Evolutionary conservation across 1,140 invertebrate species (phyloP), one percentile per base, ranked within the genome.

Genomic region (Trichogramma pretiosum): DNA sequence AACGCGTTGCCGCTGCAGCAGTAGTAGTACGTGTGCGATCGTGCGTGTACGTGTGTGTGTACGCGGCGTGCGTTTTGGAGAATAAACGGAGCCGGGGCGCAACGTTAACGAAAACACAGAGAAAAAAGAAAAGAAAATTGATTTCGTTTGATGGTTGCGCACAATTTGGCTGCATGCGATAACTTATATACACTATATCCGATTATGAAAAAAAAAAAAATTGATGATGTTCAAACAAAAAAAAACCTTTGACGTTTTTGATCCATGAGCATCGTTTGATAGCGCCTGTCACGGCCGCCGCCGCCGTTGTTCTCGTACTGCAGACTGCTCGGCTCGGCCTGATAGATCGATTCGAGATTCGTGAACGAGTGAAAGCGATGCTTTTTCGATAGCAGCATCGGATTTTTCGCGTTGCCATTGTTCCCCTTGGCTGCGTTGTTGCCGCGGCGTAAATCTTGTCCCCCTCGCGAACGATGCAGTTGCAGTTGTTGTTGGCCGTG

Each of bases 351-450:
- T 30, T 64, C 64, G 11, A 35, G 30, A 50, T 61, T 65, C 4
- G 57, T 52, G 24, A 65, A 63, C 3, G 64, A 65, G 23, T 66
- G 57, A 17, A 64, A 60, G 0, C 63, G 54, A 26, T 65, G 61
- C 11, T 56, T 49, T 7, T 61, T 46, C 26, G 28, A 46, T 3
- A 46, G 14, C 18, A 38, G 45, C 7, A 36, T 16, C 1, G 5
- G 8, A 36, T 51, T 22, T 54, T 55, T 2, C 46, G 44, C n/a
- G 41, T 17, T 38, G 18, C 30, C 44, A 38, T 46, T 32, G 17
- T 28, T 30, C 5, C 2, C 24, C 24, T 28, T 28, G 11, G 24
- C 24, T 7, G 5, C 11, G 5, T 28, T 28, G 11, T 28, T 28
- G 8, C 3, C n/a, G 7, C 18, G 16, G 9, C 14, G 45, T 40